Evolutionary conservation across 2,797 vertebrate genomes (phyloP).

Genomic region (Streptopelia turtur): DNA sequence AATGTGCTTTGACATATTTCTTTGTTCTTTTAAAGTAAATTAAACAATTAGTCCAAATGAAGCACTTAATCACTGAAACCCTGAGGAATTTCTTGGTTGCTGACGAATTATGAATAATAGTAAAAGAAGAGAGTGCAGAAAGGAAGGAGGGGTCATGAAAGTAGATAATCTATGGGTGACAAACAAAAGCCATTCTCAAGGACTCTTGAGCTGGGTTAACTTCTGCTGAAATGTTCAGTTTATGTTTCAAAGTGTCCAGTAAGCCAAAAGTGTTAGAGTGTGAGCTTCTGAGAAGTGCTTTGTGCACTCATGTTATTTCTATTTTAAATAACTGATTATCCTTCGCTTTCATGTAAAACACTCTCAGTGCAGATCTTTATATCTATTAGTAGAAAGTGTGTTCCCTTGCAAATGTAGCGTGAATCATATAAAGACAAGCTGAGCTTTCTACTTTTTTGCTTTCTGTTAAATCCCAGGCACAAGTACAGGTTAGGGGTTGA

Average conservation of each 20-base stretch:
- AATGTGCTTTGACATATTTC: slow-evolving; percentile 25
- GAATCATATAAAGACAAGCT: not conserved
- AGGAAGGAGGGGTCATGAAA: not conserved
- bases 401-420: not conserved
- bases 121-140: not conserved
- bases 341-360: not conserved
- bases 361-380: not conserved
- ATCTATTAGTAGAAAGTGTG: not conserved
- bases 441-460: not conserved
- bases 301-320: not conserved
- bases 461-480: not conserved
- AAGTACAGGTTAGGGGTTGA: too few relatives aligned
- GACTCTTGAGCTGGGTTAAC: not conserved
- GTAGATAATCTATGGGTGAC: not conserved
- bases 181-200: not conserved
- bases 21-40: slow-evolving; percentile 28
- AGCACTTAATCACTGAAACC: slow-evolving; percentile 31
- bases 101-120: slow-evolving; percentile 5
- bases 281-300: slow-evolving; percentile 7
- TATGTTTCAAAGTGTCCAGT: not conserved
- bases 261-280: not conserved
- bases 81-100: slow-evolving; percentile 26
- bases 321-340: not conserved
- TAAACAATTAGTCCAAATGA: slow-evolving; percentile 50
- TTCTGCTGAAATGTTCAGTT: not conserved